Percentiles rank a stretch among this genome's conserved stretches.
Conservation (phyloP, 1,140 invertebrate genomes). For the Eriocheir sinensis region DNA sequence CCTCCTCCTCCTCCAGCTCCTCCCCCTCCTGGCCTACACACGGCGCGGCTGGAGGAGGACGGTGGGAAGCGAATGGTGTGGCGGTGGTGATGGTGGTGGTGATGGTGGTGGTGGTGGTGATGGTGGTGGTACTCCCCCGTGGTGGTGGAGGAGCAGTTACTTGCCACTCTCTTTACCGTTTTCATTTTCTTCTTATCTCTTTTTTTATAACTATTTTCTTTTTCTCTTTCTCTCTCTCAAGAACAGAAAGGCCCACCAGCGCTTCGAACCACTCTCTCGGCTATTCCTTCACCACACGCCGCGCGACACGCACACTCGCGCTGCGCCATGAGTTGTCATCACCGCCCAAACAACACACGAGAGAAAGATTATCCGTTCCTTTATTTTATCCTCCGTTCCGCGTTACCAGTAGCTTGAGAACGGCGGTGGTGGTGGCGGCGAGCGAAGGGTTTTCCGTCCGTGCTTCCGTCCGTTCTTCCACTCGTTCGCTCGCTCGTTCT, state of each 20-base stretch:
- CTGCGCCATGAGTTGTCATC: not conserved
- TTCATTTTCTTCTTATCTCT: constrained; percentile 55
- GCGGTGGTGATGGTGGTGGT: constrained; percentile 40
- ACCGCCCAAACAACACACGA: not conserved
- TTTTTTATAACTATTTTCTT: not conserved
- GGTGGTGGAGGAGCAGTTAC: constrained; percentile 11
- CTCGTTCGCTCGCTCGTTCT: too few relatives aligned
- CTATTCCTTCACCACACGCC: not conserved
- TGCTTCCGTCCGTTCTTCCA: not conserved
- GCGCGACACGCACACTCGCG: not conserved
- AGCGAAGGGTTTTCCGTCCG: too few relatives aligned
- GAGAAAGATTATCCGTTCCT: too few relatives aligned
- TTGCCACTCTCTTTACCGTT: constrained; percentile 48
- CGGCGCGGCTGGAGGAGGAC: constrained; percentile 2
- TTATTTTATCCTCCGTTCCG: not conserved
- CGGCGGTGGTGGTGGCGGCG: too few relatives aligned
- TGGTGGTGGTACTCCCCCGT: constrained; percentile 50
- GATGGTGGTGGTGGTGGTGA: constrained; percentile 29
- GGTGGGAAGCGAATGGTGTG: constrained; percentile 7
- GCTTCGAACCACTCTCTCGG: not conserved
- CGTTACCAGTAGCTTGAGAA: too few relatives aligned
- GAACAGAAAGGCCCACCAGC: not conserved
- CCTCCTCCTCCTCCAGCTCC: not conserved
- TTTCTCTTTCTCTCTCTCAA: constrained; percentile 31
- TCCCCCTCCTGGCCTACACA: not conserved